phyloP scores from a whole-genome alignment of 2,113 vertebrate genomes.

The Orthonyx spaldingii region DNA sequence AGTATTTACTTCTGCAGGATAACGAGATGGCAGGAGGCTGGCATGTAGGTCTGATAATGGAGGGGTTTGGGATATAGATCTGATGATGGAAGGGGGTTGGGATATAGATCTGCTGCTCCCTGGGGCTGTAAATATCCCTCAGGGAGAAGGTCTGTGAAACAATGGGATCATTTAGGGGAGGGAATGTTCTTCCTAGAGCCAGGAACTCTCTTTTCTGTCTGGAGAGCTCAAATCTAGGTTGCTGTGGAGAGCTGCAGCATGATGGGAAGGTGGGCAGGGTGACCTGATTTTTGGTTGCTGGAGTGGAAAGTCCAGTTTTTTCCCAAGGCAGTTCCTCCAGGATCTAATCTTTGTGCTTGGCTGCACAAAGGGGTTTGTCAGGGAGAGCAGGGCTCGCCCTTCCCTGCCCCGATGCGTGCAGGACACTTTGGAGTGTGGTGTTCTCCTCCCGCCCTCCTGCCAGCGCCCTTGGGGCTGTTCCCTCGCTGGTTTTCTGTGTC shows the following conservation, averaged over 20 bases:
- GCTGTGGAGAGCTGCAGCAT: background rate
- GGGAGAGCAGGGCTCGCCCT: background rate
- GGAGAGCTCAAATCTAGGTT: background rate
- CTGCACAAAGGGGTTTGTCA: background rate
- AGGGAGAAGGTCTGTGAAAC: background rate
- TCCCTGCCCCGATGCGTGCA: background rate
- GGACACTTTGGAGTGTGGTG: fast-evolving
- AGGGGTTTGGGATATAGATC: background rate
- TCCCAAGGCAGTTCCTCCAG: background rate
- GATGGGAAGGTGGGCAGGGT: background rate
- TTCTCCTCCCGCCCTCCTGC: background rate
- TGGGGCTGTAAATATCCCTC: background rate
- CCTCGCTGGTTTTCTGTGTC: fast-evolving
- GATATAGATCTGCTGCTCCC: background rate
- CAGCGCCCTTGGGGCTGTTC: background rate
- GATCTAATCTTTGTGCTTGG: background rate
- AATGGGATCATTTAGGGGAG: background rate
- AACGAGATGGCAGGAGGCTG: background rate
- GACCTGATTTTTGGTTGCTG: background rate
- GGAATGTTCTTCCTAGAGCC: background rate
- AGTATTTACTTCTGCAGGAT: background rate
- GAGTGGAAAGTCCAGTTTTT: background rate
- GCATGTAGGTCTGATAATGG: fast-evolving
- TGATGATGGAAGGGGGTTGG: background rate
- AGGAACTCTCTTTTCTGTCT: background rate